Base-by-base conservation (phyloP, 1,140 invertebrate genomes). In the Bombus vancouverensis region DNA sequence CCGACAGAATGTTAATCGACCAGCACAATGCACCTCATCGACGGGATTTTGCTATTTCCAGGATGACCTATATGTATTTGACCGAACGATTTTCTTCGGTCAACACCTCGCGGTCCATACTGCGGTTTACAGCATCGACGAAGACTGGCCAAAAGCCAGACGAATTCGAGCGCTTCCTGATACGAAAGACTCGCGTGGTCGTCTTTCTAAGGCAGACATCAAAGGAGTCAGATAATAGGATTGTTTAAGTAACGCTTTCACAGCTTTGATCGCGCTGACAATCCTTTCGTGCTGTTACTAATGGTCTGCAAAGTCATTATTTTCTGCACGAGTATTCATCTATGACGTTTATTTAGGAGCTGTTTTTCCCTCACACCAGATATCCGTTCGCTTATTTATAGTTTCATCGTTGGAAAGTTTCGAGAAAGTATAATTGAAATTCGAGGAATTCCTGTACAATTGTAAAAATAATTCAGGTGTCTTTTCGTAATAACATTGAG, bases 11-110 rank as follows among this genome's bases (percentile, higher is more conserved):
- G 85, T 87, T 83, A 89, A 87, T 89, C 88, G 85, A 28, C 13
- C 65, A n/a, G 28, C 42, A 89, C 87, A 87, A 89, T 91, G 83
- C 81, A 84, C 37, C 74, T 86, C 70, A 85, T 91, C 85, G 87
- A 57, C 71, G 76, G 76, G 47, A 82, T 88, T 75, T 83, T 81
- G 90, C 81, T 86, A 91, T 91, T 91, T 89, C 80, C 88, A 91
- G 81, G 71, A 81, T 85, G 90, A 91, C 90, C 90, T 81, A 89
- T 81, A 91, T 62, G 12, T n/a, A 12, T n/a, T 91, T 68, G 74
- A 68, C 70, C 74, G 78, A 91, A 81, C 83, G 77, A 88, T 89
- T 88, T 83, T 87, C 87, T 59, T 74, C 53, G 70, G 25, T 78
- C 84, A 42, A 85, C 84, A 89, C 62, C 83, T 15, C 57, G 10